Base-by-base conservation (phyloP, 2,888 invertebrate genomes). In the Chloroclystis v-ata region DNA sequence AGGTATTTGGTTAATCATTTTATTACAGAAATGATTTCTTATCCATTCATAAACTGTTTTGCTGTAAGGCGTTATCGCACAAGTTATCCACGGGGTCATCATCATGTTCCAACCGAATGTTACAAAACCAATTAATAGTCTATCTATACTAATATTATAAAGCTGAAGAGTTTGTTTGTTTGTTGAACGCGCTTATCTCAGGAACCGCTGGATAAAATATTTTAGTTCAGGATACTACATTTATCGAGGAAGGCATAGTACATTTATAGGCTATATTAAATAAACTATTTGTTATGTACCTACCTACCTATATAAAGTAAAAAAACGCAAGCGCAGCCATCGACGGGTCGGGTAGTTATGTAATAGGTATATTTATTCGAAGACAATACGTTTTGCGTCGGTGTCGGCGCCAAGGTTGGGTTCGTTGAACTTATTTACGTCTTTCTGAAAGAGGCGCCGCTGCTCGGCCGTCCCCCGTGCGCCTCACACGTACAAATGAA, bases 341-440 rank as follows among this genome's bases (percentile, higher is more conserved):
- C n/a, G n/a, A n/a, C n/a, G n/a, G n/a, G n/a, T n/a, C n/a, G n/a
- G n/a, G n/a, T n/a, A 2, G 45, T 52, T 52, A 54, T 45, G 43
- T 56, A 50, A 56, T 49, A n/a, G n/a, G n/a, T n/a, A 37, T 29
- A 46, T 47, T 62, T 57, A 51, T 52, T 49, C 48, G 63, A 69
- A 74, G 63, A 75, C 75, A 77, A 75, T 76, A 73, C 63, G 65
- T 61, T 69, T 69, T 69, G 67, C 73, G 74, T 69, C 75, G 75
- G 64, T 72, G 70, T 63, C 75, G 69, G 66, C 75, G 70, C 60
- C 85, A 85, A 85, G 85, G 85, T 85, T 80, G 76, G 71, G 82
- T 77, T 81, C 79, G 57, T 69, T 82, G 82, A 84, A 83, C 85
- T 66, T 73, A 74, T 76, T 79, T 80, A 73, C 80, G 77, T 75